Conservation (phyloP, 2,888 invertebrate genomes). For the Idaea dimidiata region DNA sequence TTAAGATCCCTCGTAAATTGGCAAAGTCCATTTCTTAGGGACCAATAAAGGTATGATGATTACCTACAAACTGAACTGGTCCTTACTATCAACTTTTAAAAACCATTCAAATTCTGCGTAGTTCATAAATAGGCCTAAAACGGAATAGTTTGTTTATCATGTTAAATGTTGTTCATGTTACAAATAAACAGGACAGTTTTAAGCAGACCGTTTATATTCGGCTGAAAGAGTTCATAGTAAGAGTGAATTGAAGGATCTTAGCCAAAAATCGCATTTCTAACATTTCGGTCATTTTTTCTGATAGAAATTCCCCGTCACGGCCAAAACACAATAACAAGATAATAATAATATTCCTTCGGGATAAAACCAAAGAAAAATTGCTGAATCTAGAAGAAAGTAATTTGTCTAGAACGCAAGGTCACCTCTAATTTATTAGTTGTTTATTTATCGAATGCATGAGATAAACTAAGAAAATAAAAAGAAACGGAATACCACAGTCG, state of each 20-base stretch:
- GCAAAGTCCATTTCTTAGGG: background rate
- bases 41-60: background rate
- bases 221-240: too few species aligned
- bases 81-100: background rate
- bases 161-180: too few species aligned
- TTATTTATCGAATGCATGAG: background rate
- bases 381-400: background rate
- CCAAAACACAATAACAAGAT: background rate
- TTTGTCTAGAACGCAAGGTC: background rate
- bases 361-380: background rate
- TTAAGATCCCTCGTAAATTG: background rate
- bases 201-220: too few species aligned
- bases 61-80: background rate
- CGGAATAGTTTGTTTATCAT: too few species aligned
- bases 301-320: background rate
- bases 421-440: background rate
- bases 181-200: too few species aligned
- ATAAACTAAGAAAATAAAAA: background rate
- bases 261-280: background rate
- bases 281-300: background rate
- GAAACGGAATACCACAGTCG: background rate
- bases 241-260: background rate
- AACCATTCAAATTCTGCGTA: too few species aligned
- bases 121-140: too few species aligned
- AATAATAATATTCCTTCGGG: background rate